Conservation (phyloP, 2,797 vertebrate species). For the Microctenopoma steveboyesi region DNA sequence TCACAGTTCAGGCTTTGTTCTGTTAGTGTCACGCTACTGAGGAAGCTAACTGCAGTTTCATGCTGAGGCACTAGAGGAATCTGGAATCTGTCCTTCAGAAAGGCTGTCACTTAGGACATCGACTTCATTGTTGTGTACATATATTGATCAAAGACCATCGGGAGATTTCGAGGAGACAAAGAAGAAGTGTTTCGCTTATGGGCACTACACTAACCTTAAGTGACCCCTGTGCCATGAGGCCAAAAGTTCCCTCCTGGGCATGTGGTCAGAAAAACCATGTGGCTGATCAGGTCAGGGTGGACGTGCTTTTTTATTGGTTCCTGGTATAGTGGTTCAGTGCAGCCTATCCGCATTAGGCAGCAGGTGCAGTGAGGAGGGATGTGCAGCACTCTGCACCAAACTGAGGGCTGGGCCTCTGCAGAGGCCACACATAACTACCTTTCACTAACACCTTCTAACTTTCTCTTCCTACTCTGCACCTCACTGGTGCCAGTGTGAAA, state of each 20-base stretch:
- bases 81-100: slow-evolving; percentile 46
- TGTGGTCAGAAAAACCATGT: slow-evolving; percentile 2
- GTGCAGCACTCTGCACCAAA: slow-evolving; percentile 79
- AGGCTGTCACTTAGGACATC: slow-evolving; percentile 30
- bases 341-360: slow-evolving; percentile 66
- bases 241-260: slow-evolving; percentile 7
- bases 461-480: slow-evolving; percentile 6
- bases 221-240: slow-evolving; percentile 41
- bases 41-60: slow-evolving; percentile 29
- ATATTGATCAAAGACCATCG: slow-evolving; percentile 51
- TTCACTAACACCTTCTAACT: slow-evolving; percentile 27
- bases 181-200: slow-evolving; percentile 22
- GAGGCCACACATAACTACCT: slow-evolving; percentile 57
- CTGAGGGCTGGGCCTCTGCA: slow-evolving; percentile 77
- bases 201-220: slow-evolving; percentile 49
- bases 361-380: slow-evolving; percentile 75
- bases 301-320: slow-evolving; percentile 35
- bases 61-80: slow-evolving; percentile 40
- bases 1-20: slow-evolving; percentile 28
- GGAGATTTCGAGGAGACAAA: slow-evolving; percentile 28
- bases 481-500: slow-evolving; percentile 10
- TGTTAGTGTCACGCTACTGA: slow-evolving; percentile 35
- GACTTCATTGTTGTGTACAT: slow-evolving; percentile 31
- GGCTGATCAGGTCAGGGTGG: slow-evolving; percentile 7
- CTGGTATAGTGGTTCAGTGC: slow-evolving; percentile 36